These are phyloP conservation scores for Molanna angustata DNA, from an alignment of 2,888 invertebrate species.

Conservation along the genomic window DNA sequence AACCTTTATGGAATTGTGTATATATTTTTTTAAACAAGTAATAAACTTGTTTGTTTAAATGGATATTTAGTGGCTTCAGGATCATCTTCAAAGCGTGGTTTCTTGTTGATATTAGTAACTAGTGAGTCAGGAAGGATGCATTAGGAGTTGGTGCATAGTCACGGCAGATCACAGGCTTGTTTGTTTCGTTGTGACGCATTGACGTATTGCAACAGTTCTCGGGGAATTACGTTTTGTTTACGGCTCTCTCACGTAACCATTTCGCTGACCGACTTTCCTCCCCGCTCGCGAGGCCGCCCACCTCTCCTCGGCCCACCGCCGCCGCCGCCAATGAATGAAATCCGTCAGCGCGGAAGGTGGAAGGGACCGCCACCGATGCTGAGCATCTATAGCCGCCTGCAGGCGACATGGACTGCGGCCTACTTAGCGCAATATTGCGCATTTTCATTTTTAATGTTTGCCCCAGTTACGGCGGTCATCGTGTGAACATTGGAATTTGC, in stretches of 20 bases:
- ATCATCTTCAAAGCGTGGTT: too few species aligned
- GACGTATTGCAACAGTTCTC: conserved; percentile 36
- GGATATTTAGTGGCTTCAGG: too few species aligned
- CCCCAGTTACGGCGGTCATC: conserved; percentile 17
- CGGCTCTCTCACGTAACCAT: conserved; percentile 32
- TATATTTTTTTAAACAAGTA: too few species aligned
- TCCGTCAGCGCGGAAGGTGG: conserved; percentile 10
- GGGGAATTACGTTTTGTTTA: conserved; percentile 19
- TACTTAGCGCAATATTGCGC: conserved; percentile 14
- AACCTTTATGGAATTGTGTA: too few species aligned
- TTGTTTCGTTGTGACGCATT: conserved; percentile 23
- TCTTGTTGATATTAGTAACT: too few species aligned
- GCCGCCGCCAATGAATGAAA: conserved; percentile 21
- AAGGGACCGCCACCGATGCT: too few species aligned
- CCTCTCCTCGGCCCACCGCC: conserved; percentile 11
- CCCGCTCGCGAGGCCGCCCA: conserved; percentile 10
- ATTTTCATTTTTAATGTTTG: conserved; percentile 17
- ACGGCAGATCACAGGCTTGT: not conserved
- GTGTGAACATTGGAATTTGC: conserved; percentile 8
- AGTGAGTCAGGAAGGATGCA: too few species aligned
- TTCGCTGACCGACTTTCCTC: conserved; percentile 32
- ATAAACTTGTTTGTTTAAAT: too few species aligned
- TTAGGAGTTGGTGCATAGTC: not conserved
- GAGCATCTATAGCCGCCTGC: not conserved
- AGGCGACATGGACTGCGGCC: conserved; percentile 11